A percentile compares a stretch with the other conserved stretches of the same genome.
Evolutionary conservation across 2,888 invertebrate species (phyloP).

Genomic region (Drosophila suboccidentalis): DNA sequence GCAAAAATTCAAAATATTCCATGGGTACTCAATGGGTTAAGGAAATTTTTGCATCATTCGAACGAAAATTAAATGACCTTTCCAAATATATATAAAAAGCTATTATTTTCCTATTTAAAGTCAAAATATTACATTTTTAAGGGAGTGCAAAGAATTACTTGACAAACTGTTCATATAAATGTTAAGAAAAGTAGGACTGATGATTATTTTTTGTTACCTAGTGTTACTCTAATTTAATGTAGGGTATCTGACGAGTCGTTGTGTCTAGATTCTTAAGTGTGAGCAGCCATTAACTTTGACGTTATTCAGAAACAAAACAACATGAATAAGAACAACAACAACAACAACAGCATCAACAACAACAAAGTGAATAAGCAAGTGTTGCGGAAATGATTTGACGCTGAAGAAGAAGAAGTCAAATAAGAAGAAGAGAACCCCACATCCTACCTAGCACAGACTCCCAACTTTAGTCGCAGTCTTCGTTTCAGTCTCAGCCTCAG

Average conservation of each 20-base stretch:
- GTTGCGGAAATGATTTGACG: conserved; percentile 79
- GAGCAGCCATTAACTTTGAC: conserved; percentile 46
- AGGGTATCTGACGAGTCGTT: conserved; percentile 20
- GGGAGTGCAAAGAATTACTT: too few relatives aligned
- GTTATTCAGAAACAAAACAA: conserved; percentile 51
- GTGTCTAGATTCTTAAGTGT: not conserved
- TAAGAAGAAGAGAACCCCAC: conserved; percentile 22
- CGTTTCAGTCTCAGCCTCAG: not conserved
- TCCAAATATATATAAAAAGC: too few relatives aligned
- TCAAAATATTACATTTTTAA: too few relatives aligned
- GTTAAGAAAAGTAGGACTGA: too few relatives aligned
- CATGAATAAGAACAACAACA: conserved; percentile 21
- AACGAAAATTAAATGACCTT: too few relatives aligned
- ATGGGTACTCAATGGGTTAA: too few relatives aligned
- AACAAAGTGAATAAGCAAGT: conserved; percentile 68
- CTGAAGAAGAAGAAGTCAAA: conserved; percentile 19
- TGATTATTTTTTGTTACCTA: too few relatives aligned
- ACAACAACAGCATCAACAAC: conserved; percentile 28
- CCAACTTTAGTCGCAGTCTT: not conserved
- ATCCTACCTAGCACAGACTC: conserved; percentile 24
- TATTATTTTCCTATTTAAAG: too few relatives aligned
- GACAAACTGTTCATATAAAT: too few relatives aligned
- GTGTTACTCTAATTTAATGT: not conserved
- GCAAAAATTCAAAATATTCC: too few relatives aligned
- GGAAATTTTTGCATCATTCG: too few relatives aligned